Percentiles rank a stretch among this genome's conserved stretches.
phyloP scores from a whole-genome alignment of 2,113 vertebrate genomes.

The Chionis minor region DNA sequence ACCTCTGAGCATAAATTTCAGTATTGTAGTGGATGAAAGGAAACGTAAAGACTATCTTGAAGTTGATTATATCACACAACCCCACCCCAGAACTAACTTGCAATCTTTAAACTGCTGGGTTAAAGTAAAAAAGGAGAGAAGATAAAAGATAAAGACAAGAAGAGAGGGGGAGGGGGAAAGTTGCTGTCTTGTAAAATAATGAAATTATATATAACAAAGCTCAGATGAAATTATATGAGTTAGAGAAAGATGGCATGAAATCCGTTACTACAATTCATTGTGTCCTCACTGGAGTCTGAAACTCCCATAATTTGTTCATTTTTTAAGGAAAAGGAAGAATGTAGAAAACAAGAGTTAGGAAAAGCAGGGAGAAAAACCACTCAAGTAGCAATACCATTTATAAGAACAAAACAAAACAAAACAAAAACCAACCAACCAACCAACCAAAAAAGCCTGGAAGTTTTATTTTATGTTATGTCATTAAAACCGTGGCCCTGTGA shows the following conservation, averaged over 20 bases:
- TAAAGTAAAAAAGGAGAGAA: background rate
- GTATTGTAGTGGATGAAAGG: background rate
- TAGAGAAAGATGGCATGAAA: background rate
- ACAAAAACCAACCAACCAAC: background rate
- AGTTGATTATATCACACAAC: constrained; percentile 38
- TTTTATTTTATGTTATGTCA: background rate
- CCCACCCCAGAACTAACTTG: constrained; percentile 29
- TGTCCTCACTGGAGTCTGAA: background rate
- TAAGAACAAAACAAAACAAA: background rate
- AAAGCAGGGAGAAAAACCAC: background rate
- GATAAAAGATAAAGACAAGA: constrained; percentile 2
- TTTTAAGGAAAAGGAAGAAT: background rate
- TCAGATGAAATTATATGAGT: background rate
- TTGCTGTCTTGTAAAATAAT: background rate
- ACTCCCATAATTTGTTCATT: background rate
- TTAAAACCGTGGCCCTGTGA: background rate
- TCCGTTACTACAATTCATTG: background rate
- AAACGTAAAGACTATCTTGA: constrained; percentile 27
- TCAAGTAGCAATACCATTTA: background rate
- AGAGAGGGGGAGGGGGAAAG: background rate
- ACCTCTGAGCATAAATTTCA: background rate
- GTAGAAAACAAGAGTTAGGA: background rate
- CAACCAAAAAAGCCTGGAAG: background rate
- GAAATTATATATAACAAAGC: background rate
- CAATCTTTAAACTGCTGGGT: background rate